These are phyloP conservation scores for Ptychodera flava DNA, from an alignment of 35 echinoderm and acorn worm species.

Conservation along the genomic window DNA sequence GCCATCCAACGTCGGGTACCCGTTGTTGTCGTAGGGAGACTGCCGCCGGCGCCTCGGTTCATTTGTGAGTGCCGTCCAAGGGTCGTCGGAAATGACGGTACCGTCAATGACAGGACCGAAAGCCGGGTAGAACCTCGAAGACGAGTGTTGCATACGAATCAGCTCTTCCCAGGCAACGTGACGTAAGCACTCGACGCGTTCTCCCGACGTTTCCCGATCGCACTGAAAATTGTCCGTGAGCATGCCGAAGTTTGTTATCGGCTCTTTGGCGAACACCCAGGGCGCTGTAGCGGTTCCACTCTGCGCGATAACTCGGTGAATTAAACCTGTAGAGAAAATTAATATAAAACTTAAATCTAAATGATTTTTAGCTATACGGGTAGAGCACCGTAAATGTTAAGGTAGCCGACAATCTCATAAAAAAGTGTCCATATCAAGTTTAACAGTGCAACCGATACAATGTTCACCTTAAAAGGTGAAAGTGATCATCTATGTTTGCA, in stretches of 20 bases:
- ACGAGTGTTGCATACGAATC: conserved; percentile 14
- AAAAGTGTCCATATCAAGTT: too few species aligned
- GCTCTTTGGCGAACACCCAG: conserved; percentile 60
- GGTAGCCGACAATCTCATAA: too few species aligned
- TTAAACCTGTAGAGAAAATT: conserved; percentile 47
- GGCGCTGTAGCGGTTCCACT: conserved; percentile 66
- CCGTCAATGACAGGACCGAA: conserved; percentile 83
- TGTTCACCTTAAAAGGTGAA: too few species aligned
- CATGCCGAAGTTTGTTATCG: conserved; percentile 33
- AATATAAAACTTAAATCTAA: not conserved
- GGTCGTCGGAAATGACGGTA: conserved; percentile 51
- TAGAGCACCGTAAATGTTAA: too few species aligned
- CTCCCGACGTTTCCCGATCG: not conserved
- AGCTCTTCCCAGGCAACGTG: conserved; percentile 31
- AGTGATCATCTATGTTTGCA: too few species aligned
- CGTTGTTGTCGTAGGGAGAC: too few species aligned
- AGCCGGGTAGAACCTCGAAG: conserved; percentile 59
- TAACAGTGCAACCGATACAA: too few species aligned
- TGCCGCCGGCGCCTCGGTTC: too few species aligned
- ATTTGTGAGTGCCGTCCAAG: not conserved
- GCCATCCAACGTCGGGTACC: not conserved
- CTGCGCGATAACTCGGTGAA: conserved; percentile 70
- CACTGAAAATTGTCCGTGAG: conserved; percentile 40
- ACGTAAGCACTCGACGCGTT: conserved; percentile 55
- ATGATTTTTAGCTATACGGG: too few species aligned